Evolutionary conservation across 2,797 vertebrate genomes (phyloP), one percentile per base, ranked within the genome.

Genomic region (Nyctibius grandis): DNA sequence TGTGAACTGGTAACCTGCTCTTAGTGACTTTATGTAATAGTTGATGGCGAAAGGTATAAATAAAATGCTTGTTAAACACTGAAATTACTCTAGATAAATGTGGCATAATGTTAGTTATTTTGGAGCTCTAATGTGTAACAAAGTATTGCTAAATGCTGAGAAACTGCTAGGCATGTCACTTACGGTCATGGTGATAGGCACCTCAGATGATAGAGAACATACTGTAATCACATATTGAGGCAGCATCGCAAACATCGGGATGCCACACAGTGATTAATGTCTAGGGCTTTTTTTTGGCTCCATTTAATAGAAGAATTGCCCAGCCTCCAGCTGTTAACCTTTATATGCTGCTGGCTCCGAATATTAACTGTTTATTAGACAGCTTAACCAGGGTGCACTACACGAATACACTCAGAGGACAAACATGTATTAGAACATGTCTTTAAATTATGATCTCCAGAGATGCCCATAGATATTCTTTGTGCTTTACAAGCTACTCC

Each of bases 251-350:
- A 87, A 84, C 94, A 86, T 72, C 93, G 94, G 91, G 91, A 91
- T 74, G 86, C 85, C 90, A 80, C 64, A 33, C 60, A 72, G 64
- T 95, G 88, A 96, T 95, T 96, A 86, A 95, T 89, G 81, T 95
- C 83, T 50, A 45, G 88, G 76, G 84, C 75, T 80, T 91, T 92
- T n/a, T 93, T 89, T 83, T 95, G 96, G 93, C 84, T 94, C 22
- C 48, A 34, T 85, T 76, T 69, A 73, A 89, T 8, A 91, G 77
- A 68, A 83, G 80, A 80, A 63, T 79, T 84, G 74, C 36, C 85
- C 84, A 91, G 77, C 25, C 40, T 95, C 90, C 90, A 95, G 81
- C 91, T 96, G 88, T 77, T 93, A 95, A 74, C 73, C 79, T 89
- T 90, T 89, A 63, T 42, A 47, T 57, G 76, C 80, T 0, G 0